Base-by-base conservation (phyloP, 2,113 vertebrate species). In the Bubo blakistoni region DNA sequence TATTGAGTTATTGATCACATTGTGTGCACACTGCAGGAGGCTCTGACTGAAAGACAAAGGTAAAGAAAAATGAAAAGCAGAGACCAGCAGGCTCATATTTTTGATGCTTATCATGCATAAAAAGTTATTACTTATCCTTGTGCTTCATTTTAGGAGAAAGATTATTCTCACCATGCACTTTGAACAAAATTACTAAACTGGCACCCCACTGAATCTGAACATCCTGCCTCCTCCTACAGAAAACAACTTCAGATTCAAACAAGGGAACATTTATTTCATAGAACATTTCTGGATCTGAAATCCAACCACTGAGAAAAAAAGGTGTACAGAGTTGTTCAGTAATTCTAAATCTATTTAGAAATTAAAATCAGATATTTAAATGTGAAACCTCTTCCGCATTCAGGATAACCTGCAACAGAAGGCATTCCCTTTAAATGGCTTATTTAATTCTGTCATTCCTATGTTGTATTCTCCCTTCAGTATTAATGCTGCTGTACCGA, bases 1-100 rank as follows among this genome's bases (percentile, higher is more conserved):
- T 99, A 99, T 99, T 98, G 99, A 98, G 98, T 98, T 99, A 99
- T 99, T 98, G 99, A 99, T 99, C 98, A 98, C 97, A 98, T 97
- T 44, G 97, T 97, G 98, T 95, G 98, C 96, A 97, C 98, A 93
- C 98, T 95, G 98, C 98, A 95, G 98, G 98, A 98, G 98, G 98
- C 96, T 98, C 96, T 98, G 97, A 97, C 98, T 98, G 98, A 98
- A 98, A 98, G 97, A 98, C 54, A 98, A 98, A 98, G 97, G 97
- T 96, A 98, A 98, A 98, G 98, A 98, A 97, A 98, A 98, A 98
- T 94, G 97, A 98, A 98, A 98, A 98, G 96, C 97, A 97, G 97
- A 98, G 97, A 98, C 96, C 98, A 98, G 98, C 98, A 98, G 98
- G 98, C 97, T 98, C 97, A 91, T 98, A 98, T 98, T 98, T 98